Evolutionary conservation across 1,140 invertebrate genomes (phyloP).

Genomic region (Riptortus pedestris): DNA sequence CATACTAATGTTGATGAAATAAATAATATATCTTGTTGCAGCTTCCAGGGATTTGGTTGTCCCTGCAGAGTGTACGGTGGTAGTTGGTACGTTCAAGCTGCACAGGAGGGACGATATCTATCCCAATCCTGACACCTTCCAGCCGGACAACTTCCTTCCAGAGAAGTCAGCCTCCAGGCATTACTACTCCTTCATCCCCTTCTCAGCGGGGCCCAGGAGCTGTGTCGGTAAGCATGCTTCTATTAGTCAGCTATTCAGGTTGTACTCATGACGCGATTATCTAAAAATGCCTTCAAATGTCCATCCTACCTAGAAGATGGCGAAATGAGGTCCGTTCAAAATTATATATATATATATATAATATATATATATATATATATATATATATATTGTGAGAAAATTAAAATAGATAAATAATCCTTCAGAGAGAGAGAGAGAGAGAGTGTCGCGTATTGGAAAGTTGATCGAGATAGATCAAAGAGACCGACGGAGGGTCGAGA

Average conservation of each 20-base stretch:
- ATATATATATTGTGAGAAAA: no score
- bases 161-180: slow-evolving; percentile 63
- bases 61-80: slow-evolving; percentile 53
- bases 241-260: no score
- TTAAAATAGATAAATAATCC: no score
- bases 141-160: slow-evolving; percentile 74
- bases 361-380: slow-evolving; percentile 14
- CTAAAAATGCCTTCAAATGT: no score
- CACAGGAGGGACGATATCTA: slow-evolving; percentile 62
- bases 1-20: slow-evolving; percentile 7
- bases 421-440: no score
- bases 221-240: slow-evolving; percentile 73
- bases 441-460: no score
- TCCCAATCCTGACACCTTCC: slow-evolving; percentile 64
- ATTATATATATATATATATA: not conserved
- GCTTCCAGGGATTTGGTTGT: slow-evolving; percentile 45
- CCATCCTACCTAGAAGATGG: no score
- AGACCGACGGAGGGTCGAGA: no score
- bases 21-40: slow-evolving; percentile 32
- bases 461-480: no score
- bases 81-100: slow-evolving; percentile 51
- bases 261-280: no score
- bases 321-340: no score
- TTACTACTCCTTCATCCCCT: slow-evolving; percentile 76
- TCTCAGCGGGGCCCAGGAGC: slow-evolving; percentile 73